Percentiles rank a stretch among this genome's conserved stretches.
Evolutionary conservation across 2,797 vertebrate species (phyloP).

Genomic region (Anolis apletophallus): DNA sequence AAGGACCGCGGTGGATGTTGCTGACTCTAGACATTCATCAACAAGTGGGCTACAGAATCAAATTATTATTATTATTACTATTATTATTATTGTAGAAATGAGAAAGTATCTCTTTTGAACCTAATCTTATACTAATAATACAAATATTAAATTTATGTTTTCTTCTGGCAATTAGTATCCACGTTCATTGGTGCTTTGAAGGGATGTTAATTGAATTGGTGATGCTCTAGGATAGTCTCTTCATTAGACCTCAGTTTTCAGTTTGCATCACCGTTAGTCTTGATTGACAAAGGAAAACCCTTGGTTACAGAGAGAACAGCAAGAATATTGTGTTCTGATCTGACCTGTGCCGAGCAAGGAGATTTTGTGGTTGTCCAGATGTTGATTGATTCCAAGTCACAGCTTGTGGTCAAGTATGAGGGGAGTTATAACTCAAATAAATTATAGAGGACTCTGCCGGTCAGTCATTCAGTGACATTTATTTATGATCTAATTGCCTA

Average conservation of each 20-base stretch:
- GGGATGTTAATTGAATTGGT: slow-evolving; percentile 14
- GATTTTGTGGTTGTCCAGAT: not conserved
- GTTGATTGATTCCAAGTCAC: not conserved
- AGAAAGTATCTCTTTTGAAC: not conserved
- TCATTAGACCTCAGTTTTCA: not conserved
- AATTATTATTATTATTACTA: too few relatives aligned
- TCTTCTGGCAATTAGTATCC: not conserved
- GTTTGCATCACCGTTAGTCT: not conserved
- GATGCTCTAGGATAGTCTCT: not conserved
- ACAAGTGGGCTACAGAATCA: too few relatives aligned
- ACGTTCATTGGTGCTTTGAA: not conserved
- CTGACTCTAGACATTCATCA: too few relatives aligned
- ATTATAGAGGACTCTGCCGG: too few relatives aligned
- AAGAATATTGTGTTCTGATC: not conserved
- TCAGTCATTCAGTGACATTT: too few relatives aligned
- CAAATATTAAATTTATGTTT: not conserved
- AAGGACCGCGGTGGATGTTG: too few relatives aligned
- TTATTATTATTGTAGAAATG: not conserved
- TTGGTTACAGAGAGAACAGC: not conserved
- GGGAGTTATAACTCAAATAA: not conserved
- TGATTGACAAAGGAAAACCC: not conserved
- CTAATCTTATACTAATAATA: not conserved
- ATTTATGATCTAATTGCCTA: too few relatives aligned
- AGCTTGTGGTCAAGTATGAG: not conserved
- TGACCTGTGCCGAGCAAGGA: not conserved